phyloP scores from a whole-genome alignment of 2,797 vertebrate genomes.

The Prunella strophiata region DNA sequence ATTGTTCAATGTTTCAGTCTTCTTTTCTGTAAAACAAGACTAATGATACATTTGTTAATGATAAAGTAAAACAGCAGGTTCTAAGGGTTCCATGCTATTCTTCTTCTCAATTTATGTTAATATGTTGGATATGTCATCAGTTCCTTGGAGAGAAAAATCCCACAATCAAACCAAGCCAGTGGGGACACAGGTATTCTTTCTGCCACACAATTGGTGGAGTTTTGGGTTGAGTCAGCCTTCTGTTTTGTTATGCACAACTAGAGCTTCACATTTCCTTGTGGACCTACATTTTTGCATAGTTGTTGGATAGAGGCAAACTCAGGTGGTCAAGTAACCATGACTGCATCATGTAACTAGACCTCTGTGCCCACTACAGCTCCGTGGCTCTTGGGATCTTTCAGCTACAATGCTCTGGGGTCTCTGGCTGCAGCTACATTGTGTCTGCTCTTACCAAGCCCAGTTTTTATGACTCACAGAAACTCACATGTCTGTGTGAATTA shows the following conservation, averaged over 20 bases:
- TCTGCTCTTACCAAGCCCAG: neutral
- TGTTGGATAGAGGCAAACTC: neutral
- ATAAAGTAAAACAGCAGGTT: neutral
- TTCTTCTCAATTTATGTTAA: neutral
- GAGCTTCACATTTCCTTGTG: neutral
- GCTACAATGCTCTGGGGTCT: neutral
- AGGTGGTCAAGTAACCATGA: neutral
- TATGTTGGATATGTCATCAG: neutral
- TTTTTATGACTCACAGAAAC: slow-evolving; percentile 34
- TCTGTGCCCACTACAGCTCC: neutral
- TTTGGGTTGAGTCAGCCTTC: neutral
- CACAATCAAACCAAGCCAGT: neutral
- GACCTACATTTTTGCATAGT: neutral
- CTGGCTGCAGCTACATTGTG: neutral
- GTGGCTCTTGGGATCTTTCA: neutral
- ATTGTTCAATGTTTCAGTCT: neutral
- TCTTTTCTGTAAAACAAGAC: neutral
- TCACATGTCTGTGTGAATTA: neutral
- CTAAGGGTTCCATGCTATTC: neutral
- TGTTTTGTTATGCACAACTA: neutral
- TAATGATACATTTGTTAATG: neutral
- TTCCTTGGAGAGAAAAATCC: accelerated
- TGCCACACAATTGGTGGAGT: neutral
- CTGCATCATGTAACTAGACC: accelerated
- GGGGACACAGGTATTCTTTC: neutral